Conservation (phyloP, 1,140 invertebrate species). For the Episyrphus balteatus region DNA sequence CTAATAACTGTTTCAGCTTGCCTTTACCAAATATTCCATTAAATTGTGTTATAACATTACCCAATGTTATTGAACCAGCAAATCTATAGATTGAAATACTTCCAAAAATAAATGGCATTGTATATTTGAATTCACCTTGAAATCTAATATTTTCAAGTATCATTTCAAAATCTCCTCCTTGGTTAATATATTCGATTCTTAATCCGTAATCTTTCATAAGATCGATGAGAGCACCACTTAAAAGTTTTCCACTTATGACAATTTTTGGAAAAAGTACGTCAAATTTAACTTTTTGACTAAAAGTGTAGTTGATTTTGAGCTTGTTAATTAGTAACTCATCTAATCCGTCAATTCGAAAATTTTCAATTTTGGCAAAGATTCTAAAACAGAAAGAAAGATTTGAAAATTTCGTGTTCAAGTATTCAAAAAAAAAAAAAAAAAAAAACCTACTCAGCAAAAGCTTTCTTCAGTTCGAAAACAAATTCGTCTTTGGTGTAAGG, state of each 20-base stretch:
- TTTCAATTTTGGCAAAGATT: conserved; percentile 5
- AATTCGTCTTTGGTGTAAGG: conserved; percentile 31
- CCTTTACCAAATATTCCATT: conserved; percentile 29
- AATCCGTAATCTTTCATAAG: conserved; percentile 17
- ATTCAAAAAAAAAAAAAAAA: conserved; percentile 6
- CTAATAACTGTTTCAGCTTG: conserved; percentile 22
- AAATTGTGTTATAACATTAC: conserved; percentile 24
- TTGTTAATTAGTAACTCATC: conserved; percentile 25
- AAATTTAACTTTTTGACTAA: conserved; percentile 31
- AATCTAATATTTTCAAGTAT: conserved; percentile 20
- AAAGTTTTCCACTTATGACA: conserved; percentile 17
- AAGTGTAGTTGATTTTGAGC: conserved; percentile 29
- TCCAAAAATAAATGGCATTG: conserved; percentile 31
- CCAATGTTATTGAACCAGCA: conserved; percentile 15
- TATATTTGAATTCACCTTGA: conserved; percentile 31
- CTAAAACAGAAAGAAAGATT: background rate
- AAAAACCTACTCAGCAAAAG: conserved; percentile 27
- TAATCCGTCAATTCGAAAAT: conserved; percentile 31
- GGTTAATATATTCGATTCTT: background rate
- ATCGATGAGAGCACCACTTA: conserved; percentile 24
- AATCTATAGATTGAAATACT: conserved; percentile 33
- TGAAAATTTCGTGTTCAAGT: too few species aligned
- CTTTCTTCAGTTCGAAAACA: conserved; percentile 20
- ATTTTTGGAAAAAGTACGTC: conserved; percentile 17
- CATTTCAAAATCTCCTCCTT: conserved; percentile 21